A percentile compares a stretch with the other conserved stretches of the same genome.
Evolutionary conservation across 2,113 vertebrate species (phyloP).

Genomic region (Corvus moneduloides): DNA sequence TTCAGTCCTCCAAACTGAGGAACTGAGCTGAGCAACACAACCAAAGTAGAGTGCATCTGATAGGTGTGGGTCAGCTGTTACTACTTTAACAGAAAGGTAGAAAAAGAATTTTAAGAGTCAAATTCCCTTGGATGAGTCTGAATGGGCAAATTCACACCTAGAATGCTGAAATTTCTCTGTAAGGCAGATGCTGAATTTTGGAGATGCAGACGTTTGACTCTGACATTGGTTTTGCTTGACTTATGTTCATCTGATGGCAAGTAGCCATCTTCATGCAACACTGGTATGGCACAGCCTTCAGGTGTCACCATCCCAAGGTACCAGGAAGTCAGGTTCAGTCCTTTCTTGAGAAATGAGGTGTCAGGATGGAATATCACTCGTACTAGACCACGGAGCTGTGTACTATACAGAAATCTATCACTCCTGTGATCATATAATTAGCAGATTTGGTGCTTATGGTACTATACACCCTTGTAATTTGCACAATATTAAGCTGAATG

Average conservation of each 20-base stretch:
- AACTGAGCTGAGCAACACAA: neutral
- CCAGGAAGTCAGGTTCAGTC: neutral
- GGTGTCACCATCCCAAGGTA: neutral
- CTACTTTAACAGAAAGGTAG: neutral
- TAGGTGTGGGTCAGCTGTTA: neutral
- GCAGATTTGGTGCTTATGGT: neutral
- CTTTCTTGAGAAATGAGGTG: neutral
- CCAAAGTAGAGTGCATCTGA: neutral
- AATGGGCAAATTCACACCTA: neutral
- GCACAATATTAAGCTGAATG: neutral
- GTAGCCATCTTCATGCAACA: neutral
- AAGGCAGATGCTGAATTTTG: neutral
- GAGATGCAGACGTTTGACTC: neutral
- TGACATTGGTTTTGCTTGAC: neutral
- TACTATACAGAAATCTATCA: neutral
- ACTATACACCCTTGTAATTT: neutral
- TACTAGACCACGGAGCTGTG: neutral
- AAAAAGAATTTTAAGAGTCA: neutral
- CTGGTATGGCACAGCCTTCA: neutral
- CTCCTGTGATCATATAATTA: neutral
- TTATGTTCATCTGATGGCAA: neutral
- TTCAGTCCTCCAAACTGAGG: neutral
- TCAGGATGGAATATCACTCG: fast-evolving
- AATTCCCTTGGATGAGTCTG: neutral
- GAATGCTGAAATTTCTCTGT: neutral